phyloP scores from a whole-genome alignment of 2,113 vertebrate genomes.

The Planiliza haematocheilus region DNA sequence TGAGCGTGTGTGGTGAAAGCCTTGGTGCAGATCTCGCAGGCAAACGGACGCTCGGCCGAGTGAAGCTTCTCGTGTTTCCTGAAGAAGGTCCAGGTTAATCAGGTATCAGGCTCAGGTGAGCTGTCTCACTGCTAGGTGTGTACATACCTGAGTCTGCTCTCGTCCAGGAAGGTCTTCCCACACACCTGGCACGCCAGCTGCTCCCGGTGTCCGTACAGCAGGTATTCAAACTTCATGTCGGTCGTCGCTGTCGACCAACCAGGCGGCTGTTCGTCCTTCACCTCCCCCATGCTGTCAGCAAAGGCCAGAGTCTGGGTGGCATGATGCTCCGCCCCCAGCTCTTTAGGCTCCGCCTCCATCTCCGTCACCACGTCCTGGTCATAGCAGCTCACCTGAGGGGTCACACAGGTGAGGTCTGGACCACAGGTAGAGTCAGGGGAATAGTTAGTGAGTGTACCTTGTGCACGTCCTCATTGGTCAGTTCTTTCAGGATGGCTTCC shows the following conservation, averaged over 20 bases:
- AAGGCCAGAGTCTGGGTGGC: slow-evolving; percentile 92
- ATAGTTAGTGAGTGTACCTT: slow-evolving; percentile 78
- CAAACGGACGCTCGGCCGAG: slow-evolving; percentile 94
- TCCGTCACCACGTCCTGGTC: slow-evolving; percentile 93
- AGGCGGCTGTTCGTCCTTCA: slow-evolving; percentile 78
- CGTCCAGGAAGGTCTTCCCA: slow-evolving; percentile 95
- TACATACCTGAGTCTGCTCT: slow-evolving; percentile 87
- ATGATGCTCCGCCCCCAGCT: slow-evolving; percentile 86
- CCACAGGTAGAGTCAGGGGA: no score
- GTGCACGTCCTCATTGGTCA: slow-evolving; percentile 94
- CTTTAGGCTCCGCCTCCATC: slow-evolving; percentile 92
- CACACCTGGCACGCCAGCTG: slow-evolving; percentile 94
- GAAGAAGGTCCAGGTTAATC: not conserved
- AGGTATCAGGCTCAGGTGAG: not conserved
- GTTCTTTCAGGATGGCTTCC: slow-evolving; percentile 95
- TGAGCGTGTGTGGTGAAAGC: slow-evolving; percentile 98
- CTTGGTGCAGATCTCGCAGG: slow-evolving; percentile 97
- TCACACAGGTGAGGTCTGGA: not conserved
- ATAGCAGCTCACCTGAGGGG: slow-evolving; percentile 88
- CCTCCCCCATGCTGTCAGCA: slow-evolving; percentile 90
- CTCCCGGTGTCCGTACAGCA: slow-evolving; percentile 95
- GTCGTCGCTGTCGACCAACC: slow-evolving; percentile 82
- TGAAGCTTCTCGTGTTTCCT: slow-evolving; percentile 95
- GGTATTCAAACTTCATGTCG: slow-evolving; percentile 98
- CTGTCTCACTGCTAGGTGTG: not conserved